These are phyloP conservation scores for Eira barbara DNA, from an alignment of 2,113 vertebrate genomes.

Conservation along the genomic window DNA sequence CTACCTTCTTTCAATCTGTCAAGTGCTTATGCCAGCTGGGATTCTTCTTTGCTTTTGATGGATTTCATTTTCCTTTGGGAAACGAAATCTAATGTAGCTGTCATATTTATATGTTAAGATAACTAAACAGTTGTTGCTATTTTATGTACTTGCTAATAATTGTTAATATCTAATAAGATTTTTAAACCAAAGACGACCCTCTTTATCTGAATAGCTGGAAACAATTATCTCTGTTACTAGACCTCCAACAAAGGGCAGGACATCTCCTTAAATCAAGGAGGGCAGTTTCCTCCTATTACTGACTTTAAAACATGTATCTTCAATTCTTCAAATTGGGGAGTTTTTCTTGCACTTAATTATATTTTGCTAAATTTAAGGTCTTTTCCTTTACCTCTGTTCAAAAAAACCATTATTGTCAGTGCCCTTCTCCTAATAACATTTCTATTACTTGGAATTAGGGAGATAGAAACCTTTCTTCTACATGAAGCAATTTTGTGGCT, in stretches of 20 bases:
- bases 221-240: background rate
- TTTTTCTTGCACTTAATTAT: background rate
- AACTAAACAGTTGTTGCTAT: background rate
- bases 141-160: background rate
- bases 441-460: background rate
- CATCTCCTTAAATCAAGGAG: background rate
- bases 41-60: slow-evolving; percentile 21
- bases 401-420: background rate
- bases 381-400: background rate
- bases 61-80: slow-evolving; percentile 48
- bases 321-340: background rate
- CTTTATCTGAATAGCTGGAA: background rate
- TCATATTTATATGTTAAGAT: slow-evolving; percentile 47
- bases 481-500: background rate
- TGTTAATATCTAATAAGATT: background rate
- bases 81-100: slow-evolving; percentile 27
- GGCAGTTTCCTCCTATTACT: background rate
- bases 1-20: background rate
- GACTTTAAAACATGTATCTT: background rate
- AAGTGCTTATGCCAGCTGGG: slow-evolving; percentile 2
- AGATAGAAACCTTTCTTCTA: background rate
- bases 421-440: background rate
- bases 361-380: background rate
- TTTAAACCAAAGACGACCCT: background rate
- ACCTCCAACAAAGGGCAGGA: background rate